A percentile compares a stretch with the other conserved stretches of the same genome.
These are phyloP conservation scores for Hedychridium roseum DNA, from an alignment of 2,888 invertebrate genomes.

Conservation along the genomic window DNA sequence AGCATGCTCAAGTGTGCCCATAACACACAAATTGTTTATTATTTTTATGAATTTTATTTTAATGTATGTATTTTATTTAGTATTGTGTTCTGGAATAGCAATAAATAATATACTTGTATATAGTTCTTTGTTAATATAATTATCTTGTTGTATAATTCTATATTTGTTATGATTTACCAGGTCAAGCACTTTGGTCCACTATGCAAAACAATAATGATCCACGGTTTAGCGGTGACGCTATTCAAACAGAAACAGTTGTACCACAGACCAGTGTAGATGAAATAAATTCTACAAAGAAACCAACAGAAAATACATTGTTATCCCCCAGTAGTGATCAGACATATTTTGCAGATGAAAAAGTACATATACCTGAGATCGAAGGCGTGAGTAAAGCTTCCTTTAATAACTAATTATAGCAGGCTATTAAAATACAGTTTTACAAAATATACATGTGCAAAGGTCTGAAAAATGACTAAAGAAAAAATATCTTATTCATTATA, in stretches of 20 bases:
- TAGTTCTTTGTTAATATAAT: too few relatives aligned
- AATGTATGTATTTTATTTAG: too few relatives aligned
- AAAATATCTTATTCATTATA: constrained; percentile 2
- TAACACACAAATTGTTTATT: too few relatives aligned
- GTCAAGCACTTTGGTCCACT: too few relatives aligned
- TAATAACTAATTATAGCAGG: background rate
- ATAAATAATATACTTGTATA: too few relatives aligned
- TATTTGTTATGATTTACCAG: too few relatives aligned
- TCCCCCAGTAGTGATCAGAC: constrained; percentile 61
- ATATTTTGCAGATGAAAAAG: constrained; percentile 72
- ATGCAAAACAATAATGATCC: constrained; percentile 24
- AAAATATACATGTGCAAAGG: background rate
- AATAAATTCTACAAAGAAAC: too few relatives aligned
- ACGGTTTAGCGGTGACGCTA: constrained; percentile 11
- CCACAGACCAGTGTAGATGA: too few relatives aligned
- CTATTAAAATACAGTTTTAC: background rate
- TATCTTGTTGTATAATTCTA: too few relatives aligned
- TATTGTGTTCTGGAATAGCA: too few relatives aligned
- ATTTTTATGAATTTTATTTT: too few relatives aligned
- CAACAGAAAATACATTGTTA: constrained; percentile 45
- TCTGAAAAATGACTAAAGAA: background rate
- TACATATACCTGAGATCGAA: constrained; percentile 69
- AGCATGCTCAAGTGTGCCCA: too few relatives aligned
- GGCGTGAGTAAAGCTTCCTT: constrained; percentile 59
- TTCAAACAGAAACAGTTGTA: constrained; percentile 15